Base-by-base conservation (phyloP, 2,888 invertebrate genomes). In the Microdon myrmicae region DNA sequence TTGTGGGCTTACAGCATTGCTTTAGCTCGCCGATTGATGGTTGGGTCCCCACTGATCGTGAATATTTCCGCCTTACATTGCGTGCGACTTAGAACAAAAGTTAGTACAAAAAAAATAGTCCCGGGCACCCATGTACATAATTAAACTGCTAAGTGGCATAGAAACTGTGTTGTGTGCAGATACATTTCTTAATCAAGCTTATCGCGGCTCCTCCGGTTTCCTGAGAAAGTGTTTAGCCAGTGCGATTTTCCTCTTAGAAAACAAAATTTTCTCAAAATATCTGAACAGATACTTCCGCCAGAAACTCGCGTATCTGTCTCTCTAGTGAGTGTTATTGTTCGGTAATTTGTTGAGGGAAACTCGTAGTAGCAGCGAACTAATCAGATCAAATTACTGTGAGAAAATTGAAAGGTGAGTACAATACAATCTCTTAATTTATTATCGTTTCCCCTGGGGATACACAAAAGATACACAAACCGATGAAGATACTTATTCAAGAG, bases 371-470 rank as follows among this genome's bases (percentile, higher is more conserved):
- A n/a, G n/a, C n/a, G n/a, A n/a, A n/a, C n/a, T n/a, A n/a, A n/a
- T n/a, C n/a, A n/a, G n/a, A n/a, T n/a, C n/a, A n/a, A n/a, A n/a
- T 41, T 26, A 34, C 35, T 35, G 44, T 58, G 51, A 51, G 58
- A 47, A 56, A 12, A 9, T 25, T 35, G 3, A 12, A 34, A 51
- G 22, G 58, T 64, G 51, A 58, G 58, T 58, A 41, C 34, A 48
- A 37, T 48, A 55, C 47, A 31, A 43, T 54, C 34, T 45, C 51
- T 56, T 61, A n/a, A n/a, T 56, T 55, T 56, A 64, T 64, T 64
- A 64, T 51, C n/a, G 16, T 16, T 23, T 16, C 13, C 20, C 14
- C 3, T 7, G 19, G 13, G 13, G 19, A 19, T 41, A 5, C 23
- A 38, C 13, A 35, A 7, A 4, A 31, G 9, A n/a, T n/a, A n/a